phyloP scores from a whole-genome alignment of 1,140 invertebrate genomes.

The Thaumatotibia leucotreta region DNA sequence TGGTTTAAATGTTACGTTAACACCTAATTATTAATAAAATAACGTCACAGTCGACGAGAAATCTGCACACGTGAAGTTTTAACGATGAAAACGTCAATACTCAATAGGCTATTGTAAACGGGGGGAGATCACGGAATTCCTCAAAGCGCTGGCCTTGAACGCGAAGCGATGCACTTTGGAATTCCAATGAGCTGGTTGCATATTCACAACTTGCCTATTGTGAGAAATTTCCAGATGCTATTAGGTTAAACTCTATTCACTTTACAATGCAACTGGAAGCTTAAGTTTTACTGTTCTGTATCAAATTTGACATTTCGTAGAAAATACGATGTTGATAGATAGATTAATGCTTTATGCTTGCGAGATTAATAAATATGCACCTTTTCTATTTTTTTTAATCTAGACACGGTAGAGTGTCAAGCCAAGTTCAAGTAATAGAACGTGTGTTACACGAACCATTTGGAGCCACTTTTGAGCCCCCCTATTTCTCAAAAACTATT shows the following conservation, averaged over 20 bases:
- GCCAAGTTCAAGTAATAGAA: too few relatives aligned
- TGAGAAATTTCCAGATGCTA: not conserved
- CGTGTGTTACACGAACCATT: too few relatives aligned
- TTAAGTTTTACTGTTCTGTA: not conserved
- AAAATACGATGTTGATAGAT: not conserved
- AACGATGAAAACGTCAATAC: not conserved
- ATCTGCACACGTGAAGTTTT: too few relatives aligned
- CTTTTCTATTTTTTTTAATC: too few relatives aligned
- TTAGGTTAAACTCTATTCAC: not conserved
- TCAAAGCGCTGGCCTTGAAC: constrained; percentile 3
- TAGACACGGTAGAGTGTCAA: too few relatives aligned
- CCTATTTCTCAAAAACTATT: too few relatives aligned
- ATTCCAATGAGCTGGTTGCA: constrained; percentile 1
- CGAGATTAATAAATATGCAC: too few relatives aligned
- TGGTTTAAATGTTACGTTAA: too few relatives aligned
- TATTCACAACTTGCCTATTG: not conserved
- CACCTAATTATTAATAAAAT: too few relatives aligned
- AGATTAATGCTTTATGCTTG: not conserved
- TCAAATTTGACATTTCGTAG: not conserved
- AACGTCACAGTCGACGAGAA: too few relatives aligned
- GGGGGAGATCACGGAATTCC: not conserved
- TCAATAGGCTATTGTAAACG: not conserved
- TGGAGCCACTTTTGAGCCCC: too few relatives aligned
- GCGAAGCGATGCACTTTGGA: not conserved
- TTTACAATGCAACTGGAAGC: not conserved